Base-by-base conservation (phyloP, 2,797 vertebrate species). In the Crocidura indochinensis region DNA sequence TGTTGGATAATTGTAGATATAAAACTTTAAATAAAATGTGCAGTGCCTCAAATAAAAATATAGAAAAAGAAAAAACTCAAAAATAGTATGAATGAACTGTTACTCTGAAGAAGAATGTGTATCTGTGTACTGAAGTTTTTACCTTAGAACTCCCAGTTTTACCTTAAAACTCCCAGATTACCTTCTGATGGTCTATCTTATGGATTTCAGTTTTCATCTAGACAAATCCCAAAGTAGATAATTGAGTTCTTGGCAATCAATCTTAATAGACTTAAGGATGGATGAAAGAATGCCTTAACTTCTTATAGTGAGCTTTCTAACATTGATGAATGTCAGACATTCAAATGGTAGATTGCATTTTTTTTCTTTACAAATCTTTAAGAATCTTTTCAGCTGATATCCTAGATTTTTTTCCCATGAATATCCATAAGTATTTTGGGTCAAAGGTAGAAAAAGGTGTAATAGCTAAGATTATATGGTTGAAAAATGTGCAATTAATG, bases 391-490 rank as follows among this genome's bases (percentile, higher is more conserved):
- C 46, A 84, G 9, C 6, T 38, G 4, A 17, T 60, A 60, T n/a
- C 78, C 26, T 29, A 6, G 20, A 26, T 56, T 8, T 10, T 29
- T 62, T 87, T 71, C 8, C 3, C 6, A 73, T 91, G 80, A 53
- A 49, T 6, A 86, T 56, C 82, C 46, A 6, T 46, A n/a, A 15
- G 44, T 12, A 29, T 29, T 29, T 19, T 68, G 65, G 6, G 1
- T 87, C 27, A 93, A 29, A 89, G 29, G 17, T 68, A 47, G 26
- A 20, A 12, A 8, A 8, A 2, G 6, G 5, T 1, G 0, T 62
- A 78, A 26, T 68, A 86, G 44, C 27, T 49, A 73, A 78, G 53
- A 90, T 60, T 75, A 86, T 83, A 72, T 46, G 65, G 0, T n/a
- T n/a, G 46, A 64, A 85, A 53, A 20, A 64, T 67, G 12, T 27